phyloP scores from a whole-genome alignment of 2,113 vertebrate species.

The Paramisgurnus dabryanus region DNA sequence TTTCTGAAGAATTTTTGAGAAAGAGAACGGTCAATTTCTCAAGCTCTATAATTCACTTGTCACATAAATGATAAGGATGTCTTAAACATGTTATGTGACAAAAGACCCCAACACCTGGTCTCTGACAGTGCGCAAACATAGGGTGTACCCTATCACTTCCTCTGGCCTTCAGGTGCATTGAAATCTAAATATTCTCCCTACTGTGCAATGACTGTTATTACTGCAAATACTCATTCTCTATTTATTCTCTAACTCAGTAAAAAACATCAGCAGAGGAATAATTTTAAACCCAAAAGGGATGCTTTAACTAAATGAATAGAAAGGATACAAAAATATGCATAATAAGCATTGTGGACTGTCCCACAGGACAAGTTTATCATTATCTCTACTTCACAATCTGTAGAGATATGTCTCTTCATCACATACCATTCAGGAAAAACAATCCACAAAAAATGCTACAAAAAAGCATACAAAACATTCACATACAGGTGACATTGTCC shows the following conservation, averaged over 20 bases:
- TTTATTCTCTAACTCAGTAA: neutral
- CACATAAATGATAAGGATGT: constrained; percentile 7
- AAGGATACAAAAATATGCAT: neutral
- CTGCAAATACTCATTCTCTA: neutral
- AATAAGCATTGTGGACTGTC: neutral
- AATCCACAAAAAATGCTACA: constrained; percentile 51
- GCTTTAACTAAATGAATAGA: neutral
- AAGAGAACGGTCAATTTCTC: constrained; percentile 7
- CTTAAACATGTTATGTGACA: neutral
- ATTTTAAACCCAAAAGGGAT: neutral
- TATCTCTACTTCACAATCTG: too few relatives aligned
- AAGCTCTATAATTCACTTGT: constrained; percentile 13
- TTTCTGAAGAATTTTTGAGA: neutral
- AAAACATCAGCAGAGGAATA: neutral
- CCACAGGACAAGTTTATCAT: neutral
- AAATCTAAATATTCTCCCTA: neutral
- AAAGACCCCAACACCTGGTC: constrained; percentile 2
- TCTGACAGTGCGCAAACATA: constrained; percentile 18
- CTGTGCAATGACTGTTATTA: neutral
- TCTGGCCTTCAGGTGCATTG: constrained; percentile 22
- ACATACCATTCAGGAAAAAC: constrained; percentile 68
- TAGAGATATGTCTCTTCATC: constrained; percentile 57
- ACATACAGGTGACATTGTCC: neutral
- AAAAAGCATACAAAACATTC: constrained; percentile 45
- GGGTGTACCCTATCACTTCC: constrained; percentile 3